These are phyloP conservation scores for Clivina fossor DNA, from an alignment of 2,888 invertebrate genomes.

Conservation along the genomic window DNA sequence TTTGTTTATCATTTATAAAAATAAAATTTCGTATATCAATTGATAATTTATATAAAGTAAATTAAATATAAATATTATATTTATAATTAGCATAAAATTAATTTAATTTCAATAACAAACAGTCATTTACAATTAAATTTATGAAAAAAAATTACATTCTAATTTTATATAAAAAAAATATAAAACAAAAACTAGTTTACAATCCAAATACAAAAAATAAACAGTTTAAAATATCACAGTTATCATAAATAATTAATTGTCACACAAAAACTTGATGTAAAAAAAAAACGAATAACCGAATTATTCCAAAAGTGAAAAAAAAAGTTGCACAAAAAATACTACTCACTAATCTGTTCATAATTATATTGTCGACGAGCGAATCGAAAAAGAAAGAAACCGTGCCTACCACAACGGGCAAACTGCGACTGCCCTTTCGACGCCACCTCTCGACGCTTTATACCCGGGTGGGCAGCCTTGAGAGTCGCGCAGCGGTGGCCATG, in stretches of 20 bases:
- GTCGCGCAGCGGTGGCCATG: constrained; percentile 32
- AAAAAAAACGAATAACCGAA: background rate
- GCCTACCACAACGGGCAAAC: constrained; percentile 50
- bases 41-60: no score
- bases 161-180: no score
- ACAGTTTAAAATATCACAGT: no score
- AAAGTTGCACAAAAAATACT: constrained; percentile 30
- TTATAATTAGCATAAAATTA: no score
- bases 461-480: constrained; percentile 49
- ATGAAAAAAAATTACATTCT: no score
- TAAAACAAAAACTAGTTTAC: no score
- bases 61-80: no score
- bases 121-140: no score
- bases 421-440: constrained; percentile 51
- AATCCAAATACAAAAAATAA: no score
- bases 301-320: background rate
- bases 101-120: no score
- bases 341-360: constrained; percentile 50
- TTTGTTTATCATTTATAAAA: no score
- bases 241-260: background rate
- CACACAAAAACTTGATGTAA: background rate
- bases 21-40: no score
- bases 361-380: constrained; percentile 41
- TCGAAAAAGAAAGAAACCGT: constrained; percentile 40
- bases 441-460: constrained; percentile 49